A percentile compares a stretch with the other conserved stretches of the same genome.
These are phyloP conservation scores for Pangasius mekongensis DNA, from an alignment of 2,797 vertebrate genomes.

Conservation along the genomic window DNA sequence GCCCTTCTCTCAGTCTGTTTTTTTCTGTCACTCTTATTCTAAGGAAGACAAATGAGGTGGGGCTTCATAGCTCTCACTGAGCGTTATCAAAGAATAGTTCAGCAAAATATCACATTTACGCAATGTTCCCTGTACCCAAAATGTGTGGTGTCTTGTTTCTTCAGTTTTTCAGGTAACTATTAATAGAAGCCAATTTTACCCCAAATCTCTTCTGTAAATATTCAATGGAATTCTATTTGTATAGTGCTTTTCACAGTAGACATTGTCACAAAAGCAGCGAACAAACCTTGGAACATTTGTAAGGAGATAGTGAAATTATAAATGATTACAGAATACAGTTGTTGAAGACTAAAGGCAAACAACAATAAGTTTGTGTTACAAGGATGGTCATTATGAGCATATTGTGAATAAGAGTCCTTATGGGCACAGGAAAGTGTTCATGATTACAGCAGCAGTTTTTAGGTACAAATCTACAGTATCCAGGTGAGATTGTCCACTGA, in stretches of 20 bases:
- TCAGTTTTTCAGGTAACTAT: not conserved
- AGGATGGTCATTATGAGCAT: not conserved
- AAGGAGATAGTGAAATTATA: not conserved
- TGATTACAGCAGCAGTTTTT: not conserved
- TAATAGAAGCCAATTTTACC: not conserved
- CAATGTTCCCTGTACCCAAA: not conserved
- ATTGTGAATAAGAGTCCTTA: not conserved
- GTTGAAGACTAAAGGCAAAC: not conserved
- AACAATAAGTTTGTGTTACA: not conserved
- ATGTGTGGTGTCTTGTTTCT: not conserved
- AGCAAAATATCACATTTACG: not conserved
- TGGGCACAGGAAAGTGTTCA: not conserved
- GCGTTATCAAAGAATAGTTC: not conserved
- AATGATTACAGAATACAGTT: not conserved
- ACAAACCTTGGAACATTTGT: not conserved
- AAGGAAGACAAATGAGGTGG: not conserved
- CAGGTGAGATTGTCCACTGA: not conserved
- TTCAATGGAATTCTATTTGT: not conserved
- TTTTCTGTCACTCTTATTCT: not conserved
- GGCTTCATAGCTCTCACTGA: not conserved
- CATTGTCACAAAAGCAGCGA: not conserved
- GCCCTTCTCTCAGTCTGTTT: conserved; percentile 32
- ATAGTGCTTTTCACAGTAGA: not conserved
- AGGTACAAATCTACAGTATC: not conserved
- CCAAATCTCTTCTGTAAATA: not conserved